phyloP scores from a whole-genome alignment of 2,113 vertebrate genomes.

The Pachycephala philippinensis region DNA sequence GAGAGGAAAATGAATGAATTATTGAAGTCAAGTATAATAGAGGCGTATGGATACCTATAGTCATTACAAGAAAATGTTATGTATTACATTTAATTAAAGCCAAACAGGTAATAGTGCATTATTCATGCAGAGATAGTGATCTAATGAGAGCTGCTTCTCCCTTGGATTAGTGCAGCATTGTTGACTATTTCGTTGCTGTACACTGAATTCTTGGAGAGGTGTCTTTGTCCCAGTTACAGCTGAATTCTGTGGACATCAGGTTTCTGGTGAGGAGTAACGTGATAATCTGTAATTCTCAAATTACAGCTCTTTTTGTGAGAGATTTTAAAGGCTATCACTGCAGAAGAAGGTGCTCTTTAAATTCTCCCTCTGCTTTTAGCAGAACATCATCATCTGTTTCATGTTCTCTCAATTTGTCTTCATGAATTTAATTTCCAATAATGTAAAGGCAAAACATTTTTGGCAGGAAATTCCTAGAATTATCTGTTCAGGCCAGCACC shows the following conservation, averaged over 20 bases:
- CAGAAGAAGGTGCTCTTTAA: not conserved
- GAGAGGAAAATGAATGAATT: slow-evolving; percentile 9
- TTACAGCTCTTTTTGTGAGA: not conserved
- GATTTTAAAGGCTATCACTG: not conserved
- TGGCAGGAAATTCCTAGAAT: not conserved
- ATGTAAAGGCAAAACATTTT: not conserved
- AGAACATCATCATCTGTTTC: not conserved
- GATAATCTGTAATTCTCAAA: not conserved
- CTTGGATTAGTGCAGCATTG: not conserved
- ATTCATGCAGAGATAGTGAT: slow-evolving; percentile 27
- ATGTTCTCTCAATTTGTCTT: not conserved
- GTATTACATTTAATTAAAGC: slow-evolving; percentile 59
- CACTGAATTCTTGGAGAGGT: not conserved
- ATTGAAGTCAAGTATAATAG: not conserved
- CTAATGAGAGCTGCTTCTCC: slow-evolving; percentile 17
- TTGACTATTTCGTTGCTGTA: slow-evolving; percentile 20
- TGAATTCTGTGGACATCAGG: not conserved
- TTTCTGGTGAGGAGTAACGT: not conserved
- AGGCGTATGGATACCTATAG: not conserved
- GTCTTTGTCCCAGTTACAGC: not conserved
- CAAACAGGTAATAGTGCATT: slow-evolving; percentile 38
- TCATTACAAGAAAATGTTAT: slow-evolving; percentile 14
- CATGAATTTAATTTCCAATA: not conserved
- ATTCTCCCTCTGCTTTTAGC: not conserved
- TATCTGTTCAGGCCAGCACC: not conserved